Percentiles rank a stretch among this genome's conserved stretches.
Conservation (phyloP, 2,797 vertebrate genomes). For the Pipistrellus kuhlii region DNA sequence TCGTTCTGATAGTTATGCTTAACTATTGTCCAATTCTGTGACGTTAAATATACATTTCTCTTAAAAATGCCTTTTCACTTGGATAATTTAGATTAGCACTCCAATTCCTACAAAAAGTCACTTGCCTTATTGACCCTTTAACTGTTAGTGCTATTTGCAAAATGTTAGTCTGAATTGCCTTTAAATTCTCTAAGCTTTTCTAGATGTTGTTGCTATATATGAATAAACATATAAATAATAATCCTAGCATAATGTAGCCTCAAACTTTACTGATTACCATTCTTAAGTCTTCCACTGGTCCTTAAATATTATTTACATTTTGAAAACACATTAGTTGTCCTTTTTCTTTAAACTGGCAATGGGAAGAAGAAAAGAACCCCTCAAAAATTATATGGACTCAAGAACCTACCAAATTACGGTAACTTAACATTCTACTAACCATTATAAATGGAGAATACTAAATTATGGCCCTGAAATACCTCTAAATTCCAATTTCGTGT, state of each 20-base stretch:
- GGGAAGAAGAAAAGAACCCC: not conserved
- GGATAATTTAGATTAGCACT: not conserved
- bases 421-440: constrained; percentile 56
- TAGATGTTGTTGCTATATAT: not conserved
- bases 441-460: constrained; percentile 70
- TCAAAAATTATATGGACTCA: constrained; percentile 22
- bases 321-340: not conserved
- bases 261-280: not conserved
- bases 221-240: constrained; percentile 51
- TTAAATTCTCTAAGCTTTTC: not conserved
- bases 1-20: not conserved
- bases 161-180: not conserved
- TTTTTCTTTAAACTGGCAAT: constrained; percentile 12
- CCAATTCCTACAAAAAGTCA: not conserved
- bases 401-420: constrained; percentile 57
- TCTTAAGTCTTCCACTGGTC: not conserved
- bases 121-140: not conserved
- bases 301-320: not conserved
- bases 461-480: constrained; percentile 62
- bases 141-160: not conserved
- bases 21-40: not conserved
- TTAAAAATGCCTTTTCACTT: not conserved
- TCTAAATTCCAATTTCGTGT: constrained; percentile 76
- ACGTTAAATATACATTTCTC: not conserved
- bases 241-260: not conserved